Evolutionary conservation across 2,888 invertebrate species (phyloP).

Genomic region (Ormyrus rosae): DNA sequence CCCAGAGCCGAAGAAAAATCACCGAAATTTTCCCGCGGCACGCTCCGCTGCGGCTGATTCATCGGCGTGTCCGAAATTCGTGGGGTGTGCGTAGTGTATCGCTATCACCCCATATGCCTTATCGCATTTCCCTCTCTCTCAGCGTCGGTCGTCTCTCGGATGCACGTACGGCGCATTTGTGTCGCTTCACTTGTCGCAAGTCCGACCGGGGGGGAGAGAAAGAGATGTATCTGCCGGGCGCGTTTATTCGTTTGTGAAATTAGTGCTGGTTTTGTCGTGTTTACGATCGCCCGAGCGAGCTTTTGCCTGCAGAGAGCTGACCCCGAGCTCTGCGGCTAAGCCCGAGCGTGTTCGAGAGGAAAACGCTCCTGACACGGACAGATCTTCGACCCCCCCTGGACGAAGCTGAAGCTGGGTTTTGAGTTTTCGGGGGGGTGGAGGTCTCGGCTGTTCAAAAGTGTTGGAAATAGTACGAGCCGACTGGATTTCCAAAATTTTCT

Average conservation of each 20-base stretch:
- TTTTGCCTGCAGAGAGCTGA: neutral
- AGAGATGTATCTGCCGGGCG: constrained; percentile 54
- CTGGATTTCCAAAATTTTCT: too few relatives aligned
- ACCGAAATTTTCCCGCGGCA: neutral
- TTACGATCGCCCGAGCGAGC: constrained; percentile 11
- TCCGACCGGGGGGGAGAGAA: neutral
- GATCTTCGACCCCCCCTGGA: neutral
- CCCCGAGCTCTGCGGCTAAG: neutral
- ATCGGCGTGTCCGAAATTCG: constrained; percentile 60
- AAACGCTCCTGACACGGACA: constrained; percentile 52
- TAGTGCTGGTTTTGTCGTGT: constrained; percentile 74
- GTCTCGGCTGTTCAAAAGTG: too few relatives aligned
- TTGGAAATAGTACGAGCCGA: too few relatives aligned
- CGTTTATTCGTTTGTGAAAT: constrained; percentile 76
- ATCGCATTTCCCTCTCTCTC: constrained; percentile 34
- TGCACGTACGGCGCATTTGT: constrained; percentile 59
- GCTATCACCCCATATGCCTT: constrained; percentile 65
- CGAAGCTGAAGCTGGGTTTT: too few relatives aligned
- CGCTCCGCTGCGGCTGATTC: constrained; percentile 60
- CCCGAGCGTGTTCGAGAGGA: constrained; percentile 47
- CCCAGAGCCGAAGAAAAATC: too few relatives aligned
- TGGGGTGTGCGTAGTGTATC: constrained; percentile 63
- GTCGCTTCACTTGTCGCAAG: constrained; percentile 60
- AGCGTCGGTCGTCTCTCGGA: constrained; percentile 13
- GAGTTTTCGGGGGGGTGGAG: too few relatives aligned